Percentiles rank a stretch among this genome's conserved stretches.
phyloP scores from a whole-genome alignment of 2,113 vertebrate genomes.

The Heptranchias perlo region DNA sequence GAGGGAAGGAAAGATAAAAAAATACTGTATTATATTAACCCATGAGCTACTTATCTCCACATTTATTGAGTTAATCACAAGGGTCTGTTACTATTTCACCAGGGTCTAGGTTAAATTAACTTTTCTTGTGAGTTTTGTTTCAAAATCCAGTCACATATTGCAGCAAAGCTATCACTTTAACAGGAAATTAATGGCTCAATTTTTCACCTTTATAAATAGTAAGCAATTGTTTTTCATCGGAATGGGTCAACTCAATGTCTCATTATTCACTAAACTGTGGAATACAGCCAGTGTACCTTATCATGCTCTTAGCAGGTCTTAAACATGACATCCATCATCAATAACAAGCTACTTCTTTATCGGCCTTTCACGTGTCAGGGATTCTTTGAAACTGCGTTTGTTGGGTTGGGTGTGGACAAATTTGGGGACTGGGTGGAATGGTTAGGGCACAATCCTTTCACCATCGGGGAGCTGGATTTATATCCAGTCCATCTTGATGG shows the following conservation, averaged over 20 bases:
- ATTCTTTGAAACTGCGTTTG: background rate
- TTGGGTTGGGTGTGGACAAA: background rate
- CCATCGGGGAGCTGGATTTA: background rate
- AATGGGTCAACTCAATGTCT: background rate
- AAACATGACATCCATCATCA: background rate
- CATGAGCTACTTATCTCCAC: background rate
- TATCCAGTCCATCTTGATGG: background rate
- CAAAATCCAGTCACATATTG: background rate
- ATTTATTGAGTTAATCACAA: background rate
- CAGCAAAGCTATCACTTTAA: background rate
- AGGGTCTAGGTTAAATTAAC: background rate
- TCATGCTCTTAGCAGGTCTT: background rate
- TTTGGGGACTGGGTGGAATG: background rate
- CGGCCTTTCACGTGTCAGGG: background rate
- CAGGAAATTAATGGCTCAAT: background rate
- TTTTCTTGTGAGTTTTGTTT: background rate
- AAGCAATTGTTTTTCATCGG: background rate
- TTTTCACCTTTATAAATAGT: background rate
- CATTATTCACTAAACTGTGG: background rate
- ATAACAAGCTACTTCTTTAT: background rate
- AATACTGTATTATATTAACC: background rate
- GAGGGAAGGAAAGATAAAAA: background rate
- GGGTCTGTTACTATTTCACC: background rate
- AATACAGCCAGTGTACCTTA: background rate
- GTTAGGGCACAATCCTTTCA: too few relatives aligned